Conservation (phyloP, 2,888 invertebrate genomes). For the Mesorhabditis spiculigera region DNA sequence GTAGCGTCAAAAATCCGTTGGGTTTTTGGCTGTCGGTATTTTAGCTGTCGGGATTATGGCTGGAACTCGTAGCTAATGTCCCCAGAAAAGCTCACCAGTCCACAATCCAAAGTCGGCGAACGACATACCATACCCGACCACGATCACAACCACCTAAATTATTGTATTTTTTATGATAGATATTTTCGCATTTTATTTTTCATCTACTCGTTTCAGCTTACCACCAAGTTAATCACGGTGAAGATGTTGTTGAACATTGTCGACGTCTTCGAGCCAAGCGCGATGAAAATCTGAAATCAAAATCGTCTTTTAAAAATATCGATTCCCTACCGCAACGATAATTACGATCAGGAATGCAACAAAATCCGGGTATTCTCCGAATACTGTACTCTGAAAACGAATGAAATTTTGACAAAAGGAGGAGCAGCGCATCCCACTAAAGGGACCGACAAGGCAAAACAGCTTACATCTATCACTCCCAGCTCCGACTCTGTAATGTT, state of each 20-base stretch:
- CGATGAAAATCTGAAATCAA: slow-evolving; percentile 47
- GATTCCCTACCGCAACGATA: slow-evolving; percentile 21
- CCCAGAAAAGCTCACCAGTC: slow-evolving; percentile 62
- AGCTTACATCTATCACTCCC: not conserved
- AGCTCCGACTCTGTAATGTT: slow-evolving; percentile 54
- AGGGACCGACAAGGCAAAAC: not conserved
- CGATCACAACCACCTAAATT: slow-evolving; percentile 57
- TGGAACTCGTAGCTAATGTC: too few relatives aligned
- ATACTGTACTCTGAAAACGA: slow-evolving; percentile 27
- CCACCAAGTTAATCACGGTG: slow-evolving; percentile 59
- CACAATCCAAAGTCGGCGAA: slow-evolving; percentile 80
- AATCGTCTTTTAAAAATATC: slow-evolving; percentile 5
- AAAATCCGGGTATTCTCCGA: slow-evolving; percentile 61
- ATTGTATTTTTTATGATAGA: not conserved
- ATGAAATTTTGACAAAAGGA: not conserved
- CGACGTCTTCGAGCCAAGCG: slow-evolving; percentile 60
- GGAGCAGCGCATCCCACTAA: not conserved
- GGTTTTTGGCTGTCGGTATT: too few relatives aligned
- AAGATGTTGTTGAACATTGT: slow-evolving; percentile 60
- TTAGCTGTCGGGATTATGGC: too few relatives aligned
- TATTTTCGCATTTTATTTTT: not conserved
- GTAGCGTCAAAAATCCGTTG: not conserved
- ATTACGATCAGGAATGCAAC: slow-evolving; percentile 58
- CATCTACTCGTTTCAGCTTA: slow-evolving; percentile 36
- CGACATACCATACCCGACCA: slow-evolving; percentile 72